Percentiles rank a stretch among this genome's conserved stretches.
Evolutionary conservation across 2,113 vertebrate species (phyloP).

Genomic region (Anhinga anhinga): DNA sequence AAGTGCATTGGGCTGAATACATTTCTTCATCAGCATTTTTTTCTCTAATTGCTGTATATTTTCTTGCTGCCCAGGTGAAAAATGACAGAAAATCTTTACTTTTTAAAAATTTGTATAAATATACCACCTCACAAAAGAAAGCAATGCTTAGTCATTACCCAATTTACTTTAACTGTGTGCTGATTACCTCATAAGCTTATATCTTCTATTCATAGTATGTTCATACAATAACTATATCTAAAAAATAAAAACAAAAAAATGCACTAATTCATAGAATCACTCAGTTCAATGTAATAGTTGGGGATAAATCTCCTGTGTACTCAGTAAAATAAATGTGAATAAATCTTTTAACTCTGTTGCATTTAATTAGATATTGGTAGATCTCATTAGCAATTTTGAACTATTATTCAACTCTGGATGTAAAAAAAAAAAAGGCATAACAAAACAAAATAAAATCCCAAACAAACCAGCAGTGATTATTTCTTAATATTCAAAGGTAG

Average conservation of each 20-base stretch:
- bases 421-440: neutral
- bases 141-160: neutral
- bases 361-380: constrained; percentile 23
- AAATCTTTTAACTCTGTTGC: neutral
- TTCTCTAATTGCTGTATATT: neutral
- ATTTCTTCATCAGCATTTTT: neutral
- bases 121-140: neutral
- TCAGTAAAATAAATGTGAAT: neutral
- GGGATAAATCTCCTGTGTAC: neutral
- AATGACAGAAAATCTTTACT: neutral
- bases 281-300: neutral
- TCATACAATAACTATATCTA: neutral
- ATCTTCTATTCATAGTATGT: neutral
- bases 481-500: neutral
- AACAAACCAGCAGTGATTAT: neutral
- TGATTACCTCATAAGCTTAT: neutral
- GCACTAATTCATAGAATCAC: neutral
- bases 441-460: too few species aligned
- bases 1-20: neutral
- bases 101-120: neutral
- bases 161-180: neutral
- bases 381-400: neutral
- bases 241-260: neutral
- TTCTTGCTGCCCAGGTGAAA: neutral
- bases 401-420: neutral